Evolutionary conservation across 2,113 vertebrate species (phyloP), one percentile per base, ranked within the genome.

Genomic region (Labeo catla): DNA sequence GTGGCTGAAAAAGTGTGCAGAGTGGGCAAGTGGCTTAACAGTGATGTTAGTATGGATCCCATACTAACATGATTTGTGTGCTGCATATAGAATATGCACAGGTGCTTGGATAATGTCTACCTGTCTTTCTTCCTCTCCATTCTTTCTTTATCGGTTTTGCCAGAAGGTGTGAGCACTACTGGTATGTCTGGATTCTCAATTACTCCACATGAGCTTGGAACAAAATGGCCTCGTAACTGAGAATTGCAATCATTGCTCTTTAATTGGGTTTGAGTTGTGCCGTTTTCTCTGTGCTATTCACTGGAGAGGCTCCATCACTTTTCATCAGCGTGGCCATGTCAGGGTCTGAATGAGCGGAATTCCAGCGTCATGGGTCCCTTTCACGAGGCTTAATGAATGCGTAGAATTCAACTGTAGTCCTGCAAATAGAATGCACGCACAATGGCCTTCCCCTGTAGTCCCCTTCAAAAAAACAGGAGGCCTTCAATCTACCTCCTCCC

Each of bases 401-500:
- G 90, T 89, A 88, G 90, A 91, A 87, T 91, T 89, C 13, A 47
- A 73, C 90, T 61, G 86, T 92, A 89, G 88, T 86, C 93, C 87
- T 90, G 88, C 87, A 91, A 92, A 87, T 87, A 91, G 89, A 87
- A 86, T 68, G 43, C 87, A 19, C 86, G 80, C 91, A 91, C 90
- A 89, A 90, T 91, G 92, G 81, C 87, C 68, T 86, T 83, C 59
- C 65, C 87, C 86, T 91, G 91, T 86, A 80, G 91, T 74, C 90
- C 86, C 78, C 28, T 70, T n/a, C 86, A 65, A 49, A 65, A 21
- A 52, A 57, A 86, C 90, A 90, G 91, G 93, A 93, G 90, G 89
- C 85, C 92, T 92, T 93, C 92, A 92, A 91, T 93, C 91, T 92
- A 89, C 91, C 91, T 91, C 91, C 90, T 92, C 93, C 92, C 93